A percentile compares a stretch with the other conserved stretches of the same genome.
Conservation (phyloP, 2,888 invertebrate species). For the Eueremaeus valkanovi region DNA sequence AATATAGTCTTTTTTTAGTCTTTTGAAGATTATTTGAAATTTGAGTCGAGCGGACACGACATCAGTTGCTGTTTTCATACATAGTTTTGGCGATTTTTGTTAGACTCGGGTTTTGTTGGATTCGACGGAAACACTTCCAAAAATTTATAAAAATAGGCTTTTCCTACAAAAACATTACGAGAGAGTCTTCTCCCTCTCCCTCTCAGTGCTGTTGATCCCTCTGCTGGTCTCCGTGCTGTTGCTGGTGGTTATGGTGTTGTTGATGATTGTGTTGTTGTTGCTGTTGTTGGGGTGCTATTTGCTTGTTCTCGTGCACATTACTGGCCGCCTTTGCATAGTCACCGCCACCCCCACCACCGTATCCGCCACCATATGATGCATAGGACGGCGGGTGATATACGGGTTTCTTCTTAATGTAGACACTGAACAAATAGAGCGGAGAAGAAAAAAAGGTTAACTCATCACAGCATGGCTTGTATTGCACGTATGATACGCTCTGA, state of each 20-base stretch:
- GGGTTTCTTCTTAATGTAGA: conserved; percentile 47
- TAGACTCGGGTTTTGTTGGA: too few relatives aligned
- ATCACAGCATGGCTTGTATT: not conserved
- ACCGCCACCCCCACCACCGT: conserved; percentile 10
- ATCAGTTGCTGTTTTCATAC: not conserved
- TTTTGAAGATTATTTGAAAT: not conserved
- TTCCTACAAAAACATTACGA: too few relatives aligned
- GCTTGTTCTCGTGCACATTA: conserved; percentile 39
- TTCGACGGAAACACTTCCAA: too few relatives aligned
- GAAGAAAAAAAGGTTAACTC: conserved; percentile 28
- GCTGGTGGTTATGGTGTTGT: not conserved
- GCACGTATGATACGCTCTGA: not conserved
- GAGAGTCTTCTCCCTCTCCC: too few relatives aligned
- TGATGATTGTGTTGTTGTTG: conserved; percentile 11
- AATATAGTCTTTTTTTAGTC: not conserved
- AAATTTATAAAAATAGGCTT: too few relatives aligned
- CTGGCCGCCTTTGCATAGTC: conserved; percentile 39
- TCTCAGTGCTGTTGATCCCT: too few relatives aligned
- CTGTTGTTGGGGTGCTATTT: not conserved
- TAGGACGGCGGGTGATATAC: conserved; percentile 44
- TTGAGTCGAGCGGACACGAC: not conserved
- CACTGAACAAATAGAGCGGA: conserved; percentile 41
- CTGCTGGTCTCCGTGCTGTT: not conserved
- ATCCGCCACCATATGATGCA: conserved; percentile 34
- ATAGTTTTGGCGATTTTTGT: not conserved